Evolutionary conservation across 2,113 vertebrate genomes (phyloP).

Genomic region (Salvelinus namaycush): DNA sequence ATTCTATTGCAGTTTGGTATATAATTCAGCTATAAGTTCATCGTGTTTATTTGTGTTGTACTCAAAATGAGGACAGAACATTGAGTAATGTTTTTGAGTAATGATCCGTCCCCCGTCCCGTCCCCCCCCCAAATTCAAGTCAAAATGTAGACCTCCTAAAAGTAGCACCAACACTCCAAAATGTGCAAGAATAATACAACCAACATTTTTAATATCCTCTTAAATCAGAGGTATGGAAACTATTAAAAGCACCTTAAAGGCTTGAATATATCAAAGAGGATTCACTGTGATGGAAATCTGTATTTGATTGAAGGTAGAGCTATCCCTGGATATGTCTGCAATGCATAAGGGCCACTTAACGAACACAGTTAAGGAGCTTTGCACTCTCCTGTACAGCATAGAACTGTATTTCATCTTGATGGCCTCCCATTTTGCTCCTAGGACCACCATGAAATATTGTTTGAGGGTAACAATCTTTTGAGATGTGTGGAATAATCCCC

Average conservation of each 20-base stretch:
- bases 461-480: slow-evolving; percentile 13
- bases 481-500: slow-evolving; percentile 4
- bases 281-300: slow-evolving; percentile 19
- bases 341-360: no score
- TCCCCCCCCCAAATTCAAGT: neutral
- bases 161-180: no score
- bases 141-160: neutral
- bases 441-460: neutral
- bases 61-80: neutral
- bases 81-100: neutral
- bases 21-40: neutral
- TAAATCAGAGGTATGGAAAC: neutral
- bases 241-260: slow-evolving; percentile 48
- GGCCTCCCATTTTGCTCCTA: neutral
- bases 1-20: neutral
- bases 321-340: neutral
- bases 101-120: no score
- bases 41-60: neutral
- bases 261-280: slow-evolving; percentile 38
- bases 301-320: slow-evolving; percentile 7
- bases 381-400: no score
- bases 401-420: no score
- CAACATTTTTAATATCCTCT: neutral
- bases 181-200: no score
- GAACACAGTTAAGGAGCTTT: neutral